Percentiles rank a stretch among this genome's conserved stretches.
These are phyloP conservation scores for Orthonevra nobilis DNA, from an alignment of 2,888 invertebrate species.

Conservation along the genomic window DNA sequence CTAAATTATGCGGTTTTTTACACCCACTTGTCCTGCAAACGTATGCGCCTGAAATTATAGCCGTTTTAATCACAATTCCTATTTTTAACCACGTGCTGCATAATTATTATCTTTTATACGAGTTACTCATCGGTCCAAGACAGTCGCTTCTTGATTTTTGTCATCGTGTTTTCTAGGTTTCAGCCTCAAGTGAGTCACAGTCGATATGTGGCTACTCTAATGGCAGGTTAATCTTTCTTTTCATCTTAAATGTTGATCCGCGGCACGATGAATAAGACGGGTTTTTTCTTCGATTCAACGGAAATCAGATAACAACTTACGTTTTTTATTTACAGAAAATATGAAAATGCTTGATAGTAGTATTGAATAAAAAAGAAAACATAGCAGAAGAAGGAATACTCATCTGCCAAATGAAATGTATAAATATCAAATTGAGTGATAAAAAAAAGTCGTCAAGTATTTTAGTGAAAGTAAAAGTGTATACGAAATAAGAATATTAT, in stretches of 20 bases:
- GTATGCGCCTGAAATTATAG: no score
- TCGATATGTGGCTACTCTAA: no score
- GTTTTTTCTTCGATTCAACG: not conserved
- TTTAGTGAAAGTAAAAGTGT: constrained; percentile 1
- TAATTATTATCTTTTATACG: constrained; percentile 11
- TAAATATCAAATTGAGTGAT: constrained; percentile 26
- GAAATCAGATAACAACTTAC: no score
- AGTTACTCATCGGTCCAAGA: not conserved
- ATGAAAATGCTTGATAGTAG: constrained; percentile 14
- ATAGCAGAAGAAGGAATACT: constrained; percentile 7
- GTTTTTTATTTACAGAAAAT: not conserved
- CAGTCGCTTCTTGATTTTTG: not conserved
- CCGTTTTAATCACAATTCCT: no score
- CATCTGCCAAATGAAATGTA: constrained; percentile 22
- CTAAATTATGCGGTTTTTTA: not conserved
- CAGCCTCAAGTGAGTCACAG: not conserved
- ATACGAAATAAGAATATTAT: constrained; percentile 63
- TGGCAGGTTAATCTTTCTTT: no score
- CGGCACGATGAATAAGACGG: not conserved
- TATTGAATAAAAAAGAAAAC: not conserved
- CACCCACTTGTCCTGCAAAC: no score
- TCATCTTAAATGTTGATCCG: no score
- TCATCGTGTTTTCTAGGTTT: constrained; percentile 9
- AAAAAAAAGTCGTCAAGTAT: not conserved
- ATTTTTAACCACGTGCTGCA: constrained; percentile 45